phyloP scores from a whole-genome alignment of 2,113 vertebrate genomes.

The Fulmarus glacialis region DNA sequence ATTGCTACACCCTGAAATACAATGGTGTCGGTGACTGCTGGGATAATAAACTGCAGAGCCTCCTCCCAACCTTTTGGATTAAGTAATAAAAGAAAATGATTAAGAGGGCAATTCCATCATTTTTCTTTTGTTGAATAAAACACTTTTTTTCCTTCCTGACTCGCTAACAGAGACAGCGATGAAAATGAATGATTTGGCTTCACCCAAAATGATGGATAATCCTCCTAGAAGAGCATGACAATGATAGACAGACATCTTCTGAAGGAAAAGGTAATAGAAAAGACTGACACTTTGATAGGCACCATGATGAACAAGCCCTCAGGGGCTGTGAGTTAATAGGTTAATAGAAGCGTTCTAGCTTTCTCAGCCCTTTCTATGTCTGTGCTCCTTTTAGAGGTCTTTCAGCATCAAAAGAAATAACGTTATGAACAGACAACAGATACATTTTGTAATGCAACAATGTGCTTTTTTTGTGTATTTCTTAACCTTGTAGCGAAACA shows the following conservation, averaged over 20 bases:
- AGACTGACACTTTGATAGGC: conserved; percentile 58
- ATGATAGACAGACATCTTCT: conserved; percentile 58
- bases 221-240: conserved; percentile 42
- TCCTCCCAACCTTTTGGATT: conserved; percentile 47
- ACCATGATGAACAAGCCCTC: conserved; percentile 52
- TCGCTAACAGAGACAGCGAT: background rate
- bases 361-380: background rate
- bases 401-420: background rate
- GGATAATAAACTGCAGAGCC: conserved; percentile 30
- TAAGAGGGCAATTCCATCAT: conserved; percentile 40
- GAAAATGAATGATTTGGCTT: conserved; percentile 60
- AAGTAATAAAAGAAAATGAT: conserved; percentile 64
- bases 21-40: background rate
- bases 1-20: conserved; percentile 50
- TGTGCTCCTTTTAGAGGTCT: background rate
- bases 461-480: background rate
- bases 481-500: background rate
- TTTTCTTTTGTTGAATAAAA: conserved; percentile 39
- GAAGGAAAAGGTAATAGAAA: conserved; percentile 46
- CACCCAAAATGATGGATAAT: conserved; percentile 56
- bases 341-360: conserved; percentile 7
- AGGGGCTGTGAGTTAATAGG: background rate
- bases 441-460: background rate
- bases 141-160: background rate
- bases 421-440: background rate